Base-by-base conservation (phyloP, 2,888 invertebrate genomes). In the Macrophya annulata region DNA sequence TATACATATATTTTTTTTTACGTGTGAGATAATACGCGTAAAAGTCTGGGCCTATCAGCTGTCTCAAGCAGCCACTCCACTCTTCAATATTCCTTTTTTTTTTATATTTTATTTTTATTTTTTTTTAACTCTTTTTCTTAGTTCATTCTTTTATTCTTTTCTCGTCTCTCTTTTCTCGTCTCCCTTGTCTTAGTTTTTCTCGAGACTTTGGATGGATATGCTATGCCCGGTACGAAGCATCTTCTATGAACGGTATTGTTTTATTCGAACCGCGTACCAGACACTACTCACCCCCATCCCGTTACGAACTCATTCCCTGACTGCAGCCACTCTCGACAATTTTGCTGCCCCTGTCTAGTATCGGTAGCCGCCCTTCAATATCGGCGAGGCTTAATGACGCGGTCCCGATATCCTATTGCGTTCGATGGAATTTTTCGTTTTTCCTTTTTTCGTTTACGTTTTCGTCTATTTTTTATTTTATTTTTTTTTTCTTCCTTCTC, bases 221-320 rank as follows among this genome's bases (percentile, higher is more conserved):
- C 51, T 55, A 79, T 25, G 25, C n/a, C 85, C 85, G 87, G 88
- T 89, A 90, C 31, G 87, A 90, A 88, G 92, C 91, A 90, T 92
- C 92, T 92, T 77, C 77, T 77, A 90, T 92, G 89, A 91, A 90
- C 90, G 89, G 91, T 91, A 92, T 92, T 92, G 92, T 92, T 92
- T 92, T 92, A 92, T 92, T 92, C 92, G 91, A 87, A 89, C 90
- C 92, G 92, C 92, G 92, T 92, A 92, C 90, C 91, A 92, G 92
- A 92, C 92, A 91, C 92, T 91, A 89, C 91, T 91, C 91, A 91
- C 89, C 89, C 90, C 88, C 88, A 84, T 74, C 85, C 86, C 68
- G 85, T 85, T 85, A 76, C 85, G 68, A 25, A 51, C 72, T 84
- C 84, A 77, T 84, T 84, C 87, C 85, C 90, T 89, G 89, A 88